These are phyloP conservation scores for Boleophthalmus pectinirostris DNA, from an alignment of 2,113 vertebrate genomes.

Conservation along the genomic window DNA sequence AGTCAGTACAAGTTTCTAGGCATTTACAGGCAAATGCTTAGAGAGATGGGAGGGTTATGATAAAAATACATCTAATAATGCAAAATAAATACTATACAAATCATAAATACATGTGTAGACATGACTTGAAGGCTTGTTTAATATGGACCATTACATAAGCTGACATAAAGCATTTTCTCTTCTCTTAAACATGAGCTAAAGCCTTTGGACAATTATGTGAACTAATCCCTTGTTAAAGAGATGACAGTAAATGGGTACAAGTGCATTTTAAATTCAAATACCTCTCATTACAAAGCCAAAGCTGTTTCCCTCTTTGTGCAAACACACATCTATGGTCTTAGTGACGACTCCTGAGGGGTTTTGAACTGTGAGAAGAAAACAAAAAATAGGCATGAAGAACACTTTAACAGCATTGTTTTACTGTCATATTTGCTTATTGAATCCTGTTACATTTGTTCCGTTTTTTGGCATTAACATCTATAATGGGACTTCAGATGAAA, in stretches of 20 bases:
- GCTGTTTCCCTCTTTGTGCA: constrained; percentile 95
- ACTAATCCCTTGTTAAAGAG: not conserved
- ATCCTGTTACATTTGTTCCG: too few species aligned
- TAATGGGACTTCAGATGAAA: too few species aligned
- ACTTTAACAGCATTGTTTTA: not conserved
- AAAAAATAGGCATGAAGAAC: not conserved
- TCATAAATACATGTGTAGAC: not conserved
- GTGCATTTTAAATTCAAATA: constrained; percentile 41
- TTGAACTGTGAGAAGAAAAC: constrained; percentile 77
- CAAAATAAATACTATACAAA: not conserved
- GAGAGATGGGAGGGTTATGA: not conserved
- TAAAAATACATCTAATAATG: not conserved
- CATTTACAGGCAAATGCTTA: not conserved
- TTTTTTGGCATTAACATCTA: not conserved
- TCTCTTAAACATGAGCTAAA: not conserved
- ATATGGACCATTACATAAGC: not conserved
- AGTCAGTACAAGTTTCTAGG: not conserved
- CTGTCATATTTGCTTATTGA: too few species aligned
- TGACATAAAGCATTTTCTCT: not conserved
- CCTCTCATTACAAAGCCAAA: constrained; percentile 98
- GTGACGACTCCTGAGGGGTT: constrained; percentile 84
- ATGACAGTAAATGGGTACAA: not conserved
- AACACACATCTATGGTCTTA: constrained; percentile 91
- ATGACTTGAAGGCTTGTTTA: not conserved
- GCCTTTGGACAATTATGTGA: not conserved